Percentiles rank a stretch among this genome's conserved stretches.
Evolutionary conservation across 2,797 vertebrate genomes (phyloP).

Genomic region (Sebastes itinus): DNA sequence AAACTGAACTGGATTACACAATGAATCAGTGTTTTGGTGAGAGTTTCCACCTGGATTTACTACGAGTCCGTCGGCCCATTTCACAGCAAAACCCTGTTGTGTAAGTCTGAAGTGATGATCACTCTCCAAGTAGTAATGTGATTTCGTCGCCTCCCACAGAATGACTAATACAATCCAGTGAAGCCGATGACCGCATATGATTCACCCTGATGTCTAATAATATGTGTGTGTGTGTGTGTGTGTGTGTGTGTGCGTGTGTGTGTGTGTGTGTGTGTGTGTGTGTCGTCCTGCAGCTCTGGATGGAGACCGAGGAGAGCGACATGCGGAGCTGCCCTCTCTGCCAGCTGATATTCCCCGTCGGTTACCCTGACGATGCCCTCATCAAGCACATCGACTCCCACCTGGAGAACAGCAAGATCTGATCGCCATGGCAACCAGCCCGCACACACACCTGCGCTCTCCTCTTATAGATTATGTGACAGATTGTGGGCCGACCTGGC

Average conservation of each 20-base stretch:
- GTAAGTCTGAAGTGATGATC: slow-evolving; percentile 19
- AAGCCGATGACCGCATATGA: background rate
- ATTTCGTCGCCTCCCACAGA: slow-evolving; percentile 35
- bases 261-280: slow-evolving; percentile 32
- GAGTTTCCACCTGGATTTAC: slow-evolving; percentile 22
- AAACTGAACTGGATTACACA: background rate
- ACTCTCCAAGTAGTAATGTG: slow-evolving; percentile 8
- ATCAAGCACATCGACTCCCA: slow-evolving; percentile 99
- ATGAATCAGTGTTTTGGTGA: background rate
- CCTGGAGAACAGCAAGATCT: slow-evolving; percentile 99
- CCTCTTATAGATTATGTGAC: slow-evolving; percentile 53
- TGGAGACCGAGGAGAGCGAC: slow-evolving; percentile 94
- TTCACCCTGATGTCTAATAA: background rate
- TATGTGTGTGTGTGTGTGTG: background rate
- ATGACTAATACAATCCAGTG: slow-evolving; percentile 41
- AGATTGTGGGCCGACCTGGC: slow-evolving; percentile 3
- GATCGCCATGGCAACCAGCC: slow-evolving; percentile 73
- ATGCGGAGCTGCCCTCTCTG: slow-evolving; percentile 96
- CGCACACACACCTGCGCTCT: slow-evolving; percentile 42
- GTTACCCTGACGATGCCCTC: slow-evolving; percentile 96
- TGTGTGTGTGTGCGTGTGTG: background rate
- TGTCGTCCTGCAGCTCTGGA: slow-evolving; percentile 87
- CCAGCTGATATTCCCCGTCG: slow-evolving; percentile 94
- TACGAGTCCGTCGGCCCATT: slow-evolving; percentile 1
- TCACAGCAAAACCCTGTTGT: background rate